A percentile compares a stretch with the other conserved stretches of the same genome.
These are phyloP conservation scores for Phortica okadai DNA, from an alignment of 2,888 invertebrate genomes.

Conservation along the genomic window DNA sequence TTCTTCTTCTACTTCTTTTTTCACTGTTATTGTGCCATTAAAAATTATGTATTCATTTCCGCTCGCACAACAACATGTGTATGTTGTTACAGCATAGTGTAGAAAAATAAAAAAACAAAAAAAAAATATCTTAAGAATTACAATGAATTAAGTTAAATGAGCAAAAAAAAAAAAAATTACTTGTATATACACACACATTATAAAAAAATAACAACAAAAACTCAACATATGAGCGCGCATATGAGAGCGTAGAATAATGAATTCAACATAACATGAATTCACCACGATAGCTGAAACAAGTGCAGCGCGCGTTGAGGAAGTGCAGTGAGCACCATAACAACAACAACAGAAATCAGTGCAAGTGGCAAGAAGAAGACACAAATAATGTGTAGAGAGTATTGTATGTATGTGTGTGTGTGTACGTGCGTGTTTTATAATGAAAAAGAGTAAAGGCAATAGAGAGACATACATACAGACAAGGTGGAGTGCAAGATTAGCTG, in stretches of 20 bases:
- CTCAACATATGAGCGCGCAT: conserved; percentile 6
- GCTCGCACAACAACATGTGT: conserved; percentile 33
- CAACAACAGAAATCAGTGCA: neutral
- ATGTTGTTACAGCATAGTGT: conserved; percentile 19
- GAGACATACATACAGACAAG: no score
- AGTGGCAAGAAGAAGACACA: neutral
- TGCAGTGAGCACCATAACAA: neutral
- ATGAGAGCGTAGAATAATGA: neutral
- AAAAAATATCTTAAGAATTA: neutral
- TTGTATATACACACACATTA: neutral
- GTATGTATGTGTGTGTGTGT: neutral
- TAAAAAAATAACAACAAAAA: conserved; percentile 3
- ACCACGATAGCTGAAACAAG: neutral
- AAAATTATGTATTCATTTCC: conserved; percentile 57
- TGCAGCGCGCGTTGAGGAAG: neutral
- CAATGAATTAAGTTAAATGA: conserved; percentile 1
- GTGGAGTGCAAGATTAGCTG: neutral
- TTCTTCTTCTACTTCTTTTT: conserved; percentile 36
- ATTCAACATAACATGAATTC: neutral
- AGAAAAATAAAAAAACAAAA: neutral
- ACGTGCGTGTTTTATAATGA: neutral
- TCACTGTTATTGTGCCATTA: conserved; percentile 47
- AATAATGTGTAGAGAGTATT: neutral
- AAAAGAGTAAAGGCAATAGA: neutral
- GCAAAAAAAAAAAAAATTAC: conserved; percentile 1